Conservation (phyloP, 1,140 invertebrate genomes). For the Teleopsis dalmanni region DNA sequence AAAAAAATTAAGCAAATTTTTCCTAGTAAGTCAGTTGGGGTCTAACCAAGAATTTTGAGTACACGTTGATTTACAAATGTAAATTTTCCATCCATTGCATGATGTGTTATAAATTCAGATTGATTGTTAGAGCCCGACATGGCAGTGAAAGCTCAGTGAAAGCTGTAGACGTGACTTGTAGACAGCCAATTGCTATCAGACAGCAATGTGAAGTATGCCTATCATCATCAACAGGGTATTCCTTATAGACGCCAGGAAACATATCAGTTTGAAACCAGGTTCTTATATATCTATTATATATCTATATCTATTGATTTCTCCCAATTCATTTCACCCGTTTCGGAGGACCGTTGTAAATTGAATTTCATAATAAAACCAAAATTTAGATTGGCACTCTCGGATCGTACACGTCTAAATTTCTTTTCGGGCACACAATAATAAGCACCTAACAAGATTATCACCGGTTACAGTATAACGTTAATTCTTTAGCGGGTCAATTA, state of each 20-base stretch:
- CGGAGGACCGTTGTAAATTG: constrained; percentile 74
- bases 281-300: constrained; percentile 98
- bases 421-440: constrained; percentile 91
- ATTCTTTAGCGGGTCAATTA: constrained; percentile 71
- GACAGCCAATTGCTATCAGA: constrained; percentile 92
- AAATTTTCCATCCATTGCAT: constrained; percentile 92
- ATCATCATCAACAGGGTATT: constrained; percentile 72
- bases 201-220: constrained; percentile 81
- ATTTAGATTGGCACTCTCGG: constrained; percentile 75
- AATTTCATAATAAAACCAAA: constrained; percentile 91
- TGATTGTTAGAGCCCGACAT: constrained; percentile 76
- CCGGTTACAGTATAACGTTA: constrained; percentile 79
- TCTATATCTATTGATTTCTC: constrained; percentile 86
- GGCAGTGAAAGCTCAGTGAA: constrained; percentile 82
- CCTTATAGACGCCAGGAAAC: constrained; percentile 75
- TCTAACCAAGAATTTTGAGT: constrained; percentile 81
- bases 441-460: constrained; percentile 80
- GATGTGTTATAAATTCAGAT: constrained; percentile 88
- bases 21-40: constrained; percentile 86
- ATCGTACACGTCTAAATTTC: constrained; percentile 79
- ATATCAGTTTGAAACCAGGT: constrained; percentile 92
- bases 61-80: constrained; percentile 98
- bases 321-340: constrained; percentile 84
- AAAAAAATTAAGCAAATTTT: constrained; percentile 95
- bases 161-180: constrained; percentile 90